These are phyloP conservation scores for Ptychobarbus kaznakovi DNA, from an alignment of 2,797 vertebrate species.

Conservation along the genomic window DNA sequence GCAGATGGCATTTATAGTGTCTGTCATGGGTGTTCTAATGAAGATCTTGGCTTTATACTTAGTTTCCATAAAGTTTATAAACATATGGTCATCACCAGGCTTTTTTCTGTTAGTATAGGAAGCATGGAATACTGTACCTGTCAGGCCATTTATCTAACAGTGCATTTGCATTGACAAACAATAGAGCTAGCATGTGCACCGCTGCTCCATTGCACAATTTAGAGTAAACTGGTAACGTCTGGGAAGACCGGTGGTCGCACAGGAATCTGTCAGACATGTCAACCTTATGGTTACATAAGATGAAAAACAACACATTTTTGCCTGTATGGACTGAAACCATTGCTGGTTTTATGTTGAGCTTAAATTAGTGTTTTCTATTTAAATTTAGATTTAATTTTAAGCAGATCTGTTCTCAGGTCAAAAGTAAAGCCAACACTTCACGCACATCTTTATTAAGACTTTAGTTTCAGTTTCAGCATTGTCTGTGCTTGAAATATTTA, in stretches of 20 bases:
- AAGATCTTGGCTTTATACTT: not conserved
- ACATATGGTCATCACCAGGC: slow-evolving; percentile 3
- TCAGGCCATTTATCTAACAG: slow-evolving; percentile 59
- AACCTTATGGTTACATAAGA: not conserved
- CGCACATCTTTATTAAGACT: not conserved
- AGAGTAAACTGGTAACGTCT: slow-evolving; percentile 41
- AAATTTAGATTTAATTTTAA: slow-evolving; percentile 1
- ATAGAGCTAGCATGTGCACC: slow-evolving; percentile 50
- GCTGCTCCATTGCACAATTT: slow-evolving; percentile 51
- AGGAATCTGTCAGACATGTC: slow-evolving; percentile 15
- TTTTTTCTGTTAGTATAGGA: slow-evolving; percentile 20
- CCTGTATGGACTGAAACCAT: slow-evolving; percentile 3
- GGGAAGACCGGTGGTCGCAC: not conserved
- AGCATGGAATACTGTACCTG: slow-evolving; percentile 57
- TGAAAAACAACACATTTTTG: slow-evolving; percentile 12
- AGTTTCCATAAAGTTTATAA: slow-evolving; percentile 3
- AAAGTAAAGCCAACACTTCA: not conserved
- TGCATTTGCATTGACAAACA: slow-evolving; percentile 63
- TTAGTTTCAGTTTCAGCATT: slow-evolving; percentile 29
- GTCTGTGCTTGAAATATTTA: slow-evolving; percentile 18
- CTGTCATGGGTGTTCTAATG: not conserved
- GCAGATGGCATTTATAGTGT: not conserved
- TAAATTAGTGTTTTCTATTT: not conserved
- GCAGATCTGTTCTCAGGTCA: not conserved
- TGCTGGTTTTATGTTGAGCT: not conserved